A percentile compares a stretch with the other conserved stretches of the same genome.
Conservation (phyloP, 2,888 invertebrate species). For the Lagria hirta region DNA sequence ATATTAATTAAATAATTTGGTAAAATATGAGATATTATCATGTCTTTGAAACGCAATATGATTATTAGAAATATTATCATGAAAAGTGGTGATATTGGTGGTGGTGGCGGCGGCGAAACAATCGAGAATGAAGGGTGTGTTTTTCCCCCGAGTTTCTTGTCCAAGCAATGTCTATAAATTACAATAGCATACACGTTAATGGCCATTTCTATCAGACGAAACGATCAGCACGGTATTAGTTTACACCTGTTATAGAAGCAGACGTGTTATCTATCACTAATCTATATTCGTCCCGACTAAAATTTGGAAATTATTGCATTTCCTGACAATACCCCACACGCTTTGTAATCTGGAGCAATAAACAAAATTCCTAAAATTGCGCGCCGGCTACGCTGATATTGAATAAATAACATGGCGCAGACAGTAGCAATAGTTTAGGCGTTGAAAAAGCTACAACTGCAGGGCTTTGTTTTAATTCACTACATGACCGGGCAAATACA, state of each 20-base stretch:
- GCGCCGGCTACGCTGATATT: too few species aligned
- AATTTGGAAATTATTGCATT: too few species aligned
- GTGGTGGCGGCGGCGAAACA: not conserved
- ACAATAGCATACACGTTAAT: constrained; percentile 26
- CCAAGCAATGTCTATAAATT: constrained; percentile 16
- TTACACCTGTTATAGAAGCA: constrained; percentile 29
- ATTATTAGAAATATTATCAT: constrained; percentile 14
- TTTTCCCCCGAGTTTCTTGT: constrained; percentile 5
- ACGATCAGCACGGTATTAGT: constrained; percentile 30
- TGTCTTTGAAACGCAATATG: constrained; percentile 6
- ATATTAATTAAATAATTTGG: constrained; percentile 16
- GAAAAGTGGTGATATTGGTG: constrained; percentile 1
- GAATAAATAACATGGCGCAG: too few species aligned
- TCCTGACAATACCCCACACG: too few species aligned
- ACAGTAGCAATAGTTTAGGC: too few species aligned
- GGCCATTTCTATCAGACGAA: constrained; percentile 24
- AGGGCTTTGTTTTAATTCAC: too few species aligned
- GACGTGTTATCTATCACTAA: too few species aligned
- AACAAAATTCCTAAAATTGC: too few species aligned
- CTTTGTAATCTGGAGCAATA: too few species aligned
- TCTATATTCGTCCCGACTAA: too few species aligned
- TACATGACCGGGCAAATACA: too few species aligned
- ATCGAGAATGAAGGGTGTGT: constrained; percentile 4
- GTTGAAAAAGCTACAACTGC: too few species aligned
- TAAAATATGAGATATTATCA: constrained; percentile 7